These are phyloP conservation scores for Sandelia bainsii DNA, from an alignment of 2,797 vertebrate species.

Conservation along the genomic window DNA sequence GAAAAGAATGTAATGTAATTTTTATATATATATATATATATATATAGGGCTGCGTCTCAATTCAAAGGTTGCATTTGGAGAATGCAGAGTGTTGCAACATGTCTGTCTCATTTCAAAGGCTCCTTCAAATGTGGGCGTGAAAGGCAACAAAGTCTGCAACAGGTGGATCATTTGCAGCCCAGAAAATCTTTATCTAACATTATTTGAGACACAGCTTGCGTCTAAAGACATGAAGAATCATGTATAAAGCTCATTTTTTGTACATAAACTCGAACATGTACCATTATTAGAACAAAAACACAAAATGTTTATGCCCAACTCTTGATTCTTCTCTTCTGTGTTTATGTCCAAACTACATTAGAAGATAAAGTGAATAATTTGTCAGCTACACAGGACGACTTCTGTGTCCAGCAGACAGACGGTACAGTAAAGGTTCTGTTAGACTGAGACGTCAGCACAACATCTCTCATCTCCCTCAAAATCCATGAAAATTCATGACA, in stretches of 20 bases:
- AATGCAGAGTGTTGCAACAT: background rate
- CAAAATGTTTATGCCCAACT: constrained; percentile 13
- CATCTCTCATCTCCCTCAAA: background rate
- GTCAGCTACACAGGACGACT: constrained; percentile 43
- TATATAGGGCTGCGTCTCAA: too few relatives aligned
- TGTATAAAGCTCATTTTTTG: background rate
- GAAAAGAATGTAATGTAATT: background rate
- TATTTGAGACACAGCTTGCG: background rate
- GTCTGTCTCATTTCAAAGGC: too few relatives aligned
- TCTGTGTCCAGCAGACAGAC: constrained; percentile 50
- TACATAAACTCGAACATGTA: constrained; percentile 4
- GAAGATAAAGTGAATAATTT: constrained; percentile 4
- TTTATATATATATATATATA: too few relatives aligned
- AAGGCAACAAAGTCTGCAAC: too few relatives aligned
- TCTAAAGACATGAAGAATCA: background rate
- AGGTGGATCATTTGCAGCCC: too few relatives aligned
- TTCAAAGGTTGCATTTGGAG: too few relatives aligned
- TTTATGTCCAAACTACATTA: constrained; percentile 45
- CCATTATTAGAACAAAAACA: background rate
- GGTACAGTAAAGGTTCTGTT: constrained; percentile 27
- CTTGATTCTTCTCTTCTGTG: constrained; percentile 1
- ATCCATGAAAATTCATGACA: constrained; percentile 61
- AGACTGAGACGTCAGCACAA: constrained; percentile 15
- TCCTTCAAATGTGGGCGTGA: too few relatives aligned
- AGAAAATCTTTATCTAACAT: too few relatives aligned